Base-by-base conservation (phyloP, 2,888 invertebrate genomes). In the Campoletis raptor region DNA sequence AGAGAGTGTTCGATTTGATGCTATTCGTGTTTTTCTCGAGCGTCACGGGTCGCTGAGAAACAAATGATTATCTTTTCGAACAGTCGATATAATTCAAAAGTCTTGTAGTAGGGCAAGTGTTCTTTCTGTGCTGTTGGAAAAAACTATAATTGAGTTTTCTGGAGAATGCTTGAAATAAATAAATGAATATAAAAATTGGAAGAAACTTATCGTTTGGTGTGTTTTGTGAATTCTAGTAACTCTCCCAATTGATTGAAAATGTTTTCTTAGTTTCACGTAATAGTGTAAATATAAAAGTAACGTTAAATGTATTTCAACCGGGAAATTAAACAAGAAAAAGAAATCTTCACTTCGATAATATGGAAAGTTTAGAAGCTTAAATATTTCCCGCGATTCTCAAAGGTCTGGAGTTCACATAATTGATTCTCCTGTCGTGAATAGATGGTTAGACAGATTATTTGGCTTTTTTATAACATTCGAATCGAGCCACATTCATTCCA, bases 361-460 rank as follows among this genome's bases (percentile, higher is more conserved):
- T 48, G 48, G n/a, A 48, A 48, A 48, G n/a, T 48, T 18, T 30
- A 30, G 15, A 2, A 15, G 30, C 1, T 61, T 61, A 5, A 30
- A 21, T 61, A 15, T 61, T 2, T 61, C 10, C 4, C 45, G 48
- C 15, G 45, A 72, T 52, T 57, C 64, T 42, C 57, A 85, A 86
- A 81, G 85, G 84, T 83, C 85, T 15, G 30, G 40, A 67, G 48
- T 78, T 45, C 77, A 67, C 40, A 72, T 88, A 89, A 88, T 88
- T 88, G 86, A 89, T 88, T 89, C 87, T 83, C 78, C 72, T 67
- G 45, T 78, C 82, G 84, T 76, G 83, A n/a, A 76, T 72, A 66
- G 54, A 85, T 57, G 69, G 64, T 81, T 54, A 45, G 70, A 77
- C 66, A 54, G 30, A 54, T 37, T 67, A 54, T 81, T 81, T 21